phyloP scores from a whole-genome alignment of 2,888 invertebrate species.

The Calameuta pallipes region DNA sequence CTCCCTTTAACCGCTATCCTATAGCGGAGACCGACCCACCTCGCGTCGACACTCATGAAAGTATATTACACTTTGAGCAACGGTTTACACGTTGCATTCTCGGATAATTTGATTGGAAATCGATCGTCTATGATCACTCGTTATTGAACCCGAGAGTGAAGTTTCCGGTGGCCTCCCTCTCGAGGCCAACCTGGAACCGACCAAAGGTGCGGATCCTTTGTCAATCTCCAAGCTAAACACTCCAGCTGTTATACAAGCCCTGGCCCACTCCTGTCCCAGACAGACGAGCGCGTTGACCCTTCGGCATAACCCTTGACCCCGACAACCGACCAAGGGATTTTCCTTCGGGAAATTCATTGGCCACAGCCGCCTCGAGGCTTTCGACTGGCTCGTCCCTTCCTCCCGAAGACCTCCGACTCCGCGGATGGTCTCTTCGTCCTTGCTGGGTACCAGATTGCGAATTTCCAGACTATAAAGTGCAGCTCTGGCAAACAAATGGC shows the following conservation, averaged over 20 bases:
- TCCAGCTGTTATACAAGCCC: constrained; percentile 15
- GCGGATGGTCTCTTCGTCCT: constrained; percentile 14
- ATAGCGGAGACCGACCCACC: constrained; percentile 11
- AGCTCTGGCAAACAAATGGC: constrained; percentile 38
- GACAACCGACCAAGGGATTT: too few species aligned
- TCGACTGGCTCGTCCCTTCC: too few species aligned
- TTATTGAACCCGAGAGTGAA: constrained; percentile 40
- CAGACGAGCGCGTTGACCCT: too few species aligned
- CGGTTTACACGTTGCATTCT: constrained; percentile 58
- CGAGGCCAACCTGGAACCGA: too few species aligned
- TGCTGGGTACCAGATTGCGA: constrained; percentile 47
- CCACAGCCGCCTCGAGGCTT: too few species aligned
- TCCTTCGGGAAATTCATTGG: too few species aligned
- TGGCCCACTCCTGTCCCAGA: too few species aligned
- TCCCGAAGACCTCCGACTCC: too few species aligned
- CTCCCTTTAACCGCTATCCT: not conserved
- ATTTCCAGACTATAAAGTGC: constrained; percentile 50
- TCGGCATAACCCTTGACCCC: too few species aligned
- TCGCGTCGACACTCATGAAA: constrained; percentile 50
- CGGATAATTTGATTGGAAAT: constrained; percentile 62
- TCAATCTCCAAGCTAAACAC: constrained; percentile 41
- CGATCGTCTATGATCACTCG: constrained; percentile 45
- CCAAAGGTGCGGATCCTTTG: constrained; percentile 4
- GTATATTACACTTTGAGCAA: constrained; percentile 55
- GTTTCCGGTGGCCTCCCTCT: not conserved